phyloP scores from a whole-genome alignment of 2,113 vertebrate species.

The Tiliqua scincoides region DNA sequence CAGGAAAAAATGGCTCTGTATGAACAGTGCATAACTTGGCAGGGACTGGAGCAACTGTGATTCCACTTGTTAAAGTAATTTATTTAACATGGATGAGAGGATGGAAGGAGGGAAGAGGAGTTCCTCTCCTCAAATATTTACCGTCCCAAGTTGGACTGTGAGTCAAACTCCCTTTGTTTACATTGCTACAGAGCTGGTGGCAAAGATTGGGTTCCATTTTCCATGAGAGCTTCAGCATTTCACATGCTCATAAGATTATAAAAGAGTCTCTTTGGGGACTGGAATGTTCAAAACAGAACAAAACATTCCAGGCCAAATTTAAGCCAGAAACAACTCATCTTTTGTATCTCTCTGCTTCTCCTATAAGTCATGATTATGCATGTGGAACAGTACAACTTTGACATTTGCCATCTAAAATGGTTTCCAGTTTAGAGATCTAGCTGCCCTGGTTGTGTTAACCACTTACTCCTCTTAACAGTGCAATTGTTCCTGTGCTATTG shows the following conservation, averaged over 20 bases:
- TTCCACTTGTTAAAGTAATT: slow-evolving; percentile 59
- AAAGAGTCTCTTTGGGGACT: slow-evolving; percentile 43
- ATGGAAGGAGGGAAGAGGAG: slow-evolving; percentile 42
- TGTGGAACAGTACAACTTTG: background rate
- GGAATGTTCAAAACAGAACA: slow-evolving; percentile 41
- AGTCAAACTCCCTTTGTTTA: slow-evolving; percentile 50
- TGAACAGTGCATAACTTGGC: slow-evolving; percentile 53
- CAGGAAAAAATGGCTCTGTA: slow-evolving; percentile 50
- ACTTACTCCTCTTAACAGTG: background rate
- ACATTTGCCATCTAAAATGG: slow-evolving; percentile 15
- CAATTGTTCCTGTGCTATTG: too few relatives aligned
- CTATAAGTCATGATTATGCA: background rate
- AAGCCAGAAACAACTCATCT: slow-evolving; percentile 40
- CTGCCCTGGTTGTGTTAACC: background rate
- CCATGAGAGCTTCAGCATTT: slow-evolving; percentile 52
- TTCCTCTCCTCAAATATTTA: slow-evolving; percentile 58
- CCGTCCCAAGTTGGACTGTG: slow-evolving; percentile 41
- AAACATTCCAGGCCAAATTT: slow-evolving; percentile 49
- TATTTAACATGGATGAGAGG: slow-evolving; percentile 54
- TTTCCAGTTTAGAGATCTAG: background rate
- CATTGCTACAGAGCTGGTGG: slow-evolving; percentile 54
- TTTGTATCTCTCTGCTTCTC: slow-evolving; percentile 12
- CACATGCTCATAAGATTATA: slow-evolving; percentile 45
- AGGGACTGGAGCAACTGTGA: slow-evolving; percentile 47
- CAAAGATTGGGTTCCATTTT: slow-evolving; percentile 48